Percentiles rank a stretch among this genome's conserved stretches.
Evolutionary conservation across 1,140 invertebrate genomes (phyloP).

Genomic region (Zelostemma sp.): DNA sequence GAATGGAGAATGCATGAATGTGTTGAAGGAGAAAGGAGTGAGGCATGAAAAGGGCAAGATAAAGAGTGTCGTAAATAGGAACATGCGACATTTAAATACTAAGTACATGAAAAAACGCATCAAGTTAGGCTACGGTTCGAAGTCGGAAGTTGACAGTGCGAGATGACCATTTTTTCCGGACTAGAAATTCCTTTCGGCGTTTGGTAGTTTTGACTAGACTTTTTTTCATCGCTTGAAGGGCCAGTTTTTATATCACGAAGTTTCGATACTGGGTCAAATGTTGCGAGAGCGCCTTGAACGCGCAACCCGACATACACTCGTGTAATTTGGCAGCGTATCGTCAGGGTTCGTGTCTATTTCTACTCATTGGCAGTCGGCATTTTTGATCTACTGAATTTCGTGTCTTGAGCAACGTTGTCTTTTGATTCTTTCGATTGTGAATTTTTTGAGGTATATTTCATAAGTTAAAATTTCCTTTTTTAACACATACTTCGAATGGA

Average conservation of each 20-base stretch:
- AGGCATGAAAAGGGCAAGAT: conserved; percentile 48
- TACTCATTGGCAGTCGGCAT: background rate
- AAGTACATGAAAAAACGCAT: conserved; percentile 51
- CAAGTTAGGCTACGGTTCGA: conserved; percentile 20
- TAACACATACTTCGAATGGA: no score
- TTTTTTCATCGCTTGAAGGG: background rate
- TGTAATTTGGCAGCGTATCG: conserved; percentile 9
- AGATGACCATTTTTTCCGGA: background rate
- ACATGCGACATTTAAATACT: conserved; percentile 66
- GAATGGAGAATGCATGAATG: background rate
- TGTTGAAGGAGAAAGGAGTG: conserved; percentile 32
- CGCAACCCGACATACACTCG: conserved; percentile 31
- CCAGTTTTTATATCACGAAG: background rate
- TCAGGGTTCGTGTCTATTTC: background rate
- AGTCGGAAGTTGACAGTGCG: conserved; percentile 10
- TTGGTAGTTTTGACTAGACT: background rate
- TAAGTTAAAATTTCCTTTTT: no score
- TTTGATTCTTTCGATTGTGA: no score
- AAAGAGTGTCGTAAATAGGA: conserved; percentile 58
- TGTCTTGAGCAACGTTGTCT: no score
- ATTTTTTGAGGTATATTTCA: no score
- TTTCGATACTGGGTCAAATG: background rate
- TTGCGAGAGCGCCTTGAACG: conserved; percentile 15
- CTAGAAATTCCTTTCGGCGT: background rate
- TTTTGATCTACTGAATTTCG: no score